A percentile compares a stretch with the other conserved stretches of the same genome.
Conservation (phyloP, 2,113 vertebrate genomes). For the Lutjanus erythropterus region DNA sequence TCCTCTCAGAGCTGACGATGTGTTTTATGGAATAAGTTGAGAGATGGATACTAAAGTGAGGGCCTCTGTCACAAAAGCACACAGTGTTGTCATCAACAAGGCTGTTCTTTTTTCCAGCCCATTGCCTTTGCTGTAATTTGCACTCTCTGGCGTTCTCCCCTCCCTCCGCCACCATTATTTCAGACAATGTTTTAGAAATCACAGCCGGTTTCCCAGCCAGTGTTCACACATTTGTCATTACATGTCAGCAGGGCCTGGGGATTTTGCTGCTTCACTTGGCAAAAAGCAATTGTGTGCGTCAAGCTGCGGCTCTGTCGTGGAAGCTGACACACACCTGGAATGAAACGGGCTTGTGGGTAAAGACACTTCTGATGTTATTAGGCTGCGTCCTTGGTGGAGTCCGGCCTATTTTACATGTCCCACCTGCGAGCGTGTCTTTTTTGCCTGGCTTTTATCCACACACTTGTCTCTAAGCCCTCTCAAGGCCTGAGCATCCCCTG, state of each 20-base stretch:
- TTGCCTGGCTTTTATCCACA: slow-evolving; percentile 32
- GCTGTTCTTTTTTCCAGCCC: slow-evolving; percentile 66
- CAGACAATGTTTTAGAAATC: slow-evolving; percentile 72
- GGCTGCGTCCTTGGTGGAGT: slow-evolving; percentile 14
- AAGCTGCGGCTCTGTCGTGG: slow-evolving; percentile 31
- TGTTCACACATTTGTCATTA: slow-evolving; percentile 73
- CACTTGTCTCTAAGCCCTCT: slow-evolving; percentile 52
- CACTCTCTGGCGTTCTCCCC: slow-evolving; percentile 36
- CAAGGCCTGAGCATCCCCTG: slow-evolving; percentile 43
- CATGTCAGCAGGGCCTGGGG: slow-evolving; percentile 57
- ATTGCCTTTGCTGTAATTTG: slow-evolving; percentile 75
- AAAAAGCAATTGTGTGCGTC: slow-evolving; percentile 67
- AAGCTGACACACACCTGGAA: slow-evolving; percentile 61
- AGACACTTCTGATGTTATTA: slow-evolving; percentile 53
- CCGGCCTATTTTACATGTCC: slow-evolving; percentile 44
- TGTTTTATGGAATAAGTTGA: slow-evolving; percentile 68
- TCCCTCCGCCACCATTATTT: slow-evolving; percentile 62
- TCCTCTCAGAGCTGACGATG: slow-evolving; percentile 44
- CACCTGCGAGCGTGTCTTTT: slow-evolving; percentile 17
- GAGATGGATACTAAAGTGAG: slow-evolving; percentile 63
- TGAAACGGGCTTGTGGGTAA: slow-evolving; percentile 50
- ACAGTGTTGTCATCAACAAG: slow-evolving; percentile 70
- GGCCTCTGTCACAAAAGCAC: slow-evolving; percentile 62
- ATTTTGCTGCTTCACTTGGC: slow-evolving; percentile 68
- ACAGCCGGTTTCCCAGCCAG: slow-evolving; percentile 54